These are phyloP conservation scores for Periparus ater DNA, from an alignment of 2,797 vertebrate genomes.

Conservation along the genomic window DNA sequence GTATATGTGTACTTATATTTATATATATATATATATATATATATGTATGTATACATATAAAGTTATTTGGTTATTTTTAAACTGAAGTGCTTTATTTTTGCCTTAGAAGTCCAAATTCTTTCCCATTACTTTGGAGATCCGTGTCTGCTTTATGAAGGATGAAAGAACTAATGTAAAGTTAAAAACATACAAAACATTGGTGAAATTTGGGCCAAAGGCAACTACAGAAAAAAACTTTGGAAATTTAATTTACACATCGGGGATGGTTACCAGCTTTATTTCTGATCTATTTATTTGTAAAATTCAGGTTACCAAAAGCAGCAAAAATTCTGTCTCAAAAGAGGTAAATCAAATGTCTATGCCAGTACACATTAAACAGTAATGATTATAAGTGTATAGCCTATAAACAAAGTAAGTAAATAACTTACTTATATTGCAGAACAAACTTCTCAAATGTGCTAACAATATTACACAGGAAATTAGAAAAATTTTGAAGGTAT, in stretches of 20 bases:
- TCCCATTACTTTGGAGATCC: not conserved
- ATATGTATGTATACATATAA: accelerated
- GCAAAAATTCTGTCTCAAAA: slow-evolving; percentile 73
- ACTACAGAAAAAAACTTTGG: not conserved
- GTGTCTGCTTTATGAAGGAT: not conserved
- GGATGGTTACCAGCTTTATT: slow-evolving; percentile 71
- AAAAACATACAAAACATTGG: not conserved
- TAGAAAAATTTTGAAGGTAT: not conserved
- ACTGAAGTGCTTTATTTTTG: not conserved
- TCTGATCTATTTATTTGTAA: slow-evolving; percentile 76
- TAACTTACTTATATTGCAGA: not conserved
- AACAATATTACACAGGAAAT: not conserved
- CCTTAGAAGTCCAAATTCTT: not conserved
- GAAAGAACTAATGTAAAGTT: not conserved
- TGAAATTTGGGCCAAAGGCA: not conserved
- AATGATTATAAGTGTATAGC: slow-evolving; percentile 75
- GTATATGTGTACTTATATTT: not conserved
- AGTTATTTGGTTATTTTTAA: not conserved
- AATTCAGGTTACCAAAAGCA: slow-evolving; percentile 78
- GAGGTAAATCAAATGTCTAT: slow-evolving; percentile 80
- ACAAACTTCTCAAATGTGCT: not conserved
- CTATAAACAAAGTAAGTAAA: slow-evolving; percentile 62
- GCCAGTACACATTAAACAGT: slow-evolving; percentile 80
- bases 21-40: accelerated
- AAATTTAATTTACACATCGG: not conserved